Evolutionary conservation across 2,797 vertebrate genomes (phyloP).

Genomic region (Enteromius anoplus): DNA sequence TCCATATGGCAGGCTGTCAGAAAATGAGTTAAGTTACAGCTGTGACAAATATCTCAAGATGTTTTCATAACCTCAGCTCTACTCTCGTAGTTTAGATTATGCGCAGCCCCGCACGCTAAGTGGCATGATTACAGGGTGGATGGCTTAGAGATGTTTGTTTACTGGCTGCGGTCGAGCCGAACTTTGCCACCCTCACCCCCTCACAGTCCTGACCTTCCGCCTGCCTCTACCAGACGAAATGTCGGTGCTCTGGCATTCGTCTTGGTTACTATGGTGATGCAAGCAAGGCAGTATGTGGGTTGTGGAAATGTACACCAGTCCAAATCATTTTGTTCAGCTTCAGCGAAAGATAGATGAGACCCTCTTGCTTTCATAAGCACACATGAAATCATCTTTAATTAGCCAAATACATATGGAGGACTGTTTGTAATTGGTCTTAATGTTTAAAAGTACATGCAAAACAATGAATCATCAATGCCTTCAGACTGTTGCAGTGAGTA

Average conservation of each 20-base stretch:
- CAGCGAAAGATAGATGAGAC: conserved; percentile 22
- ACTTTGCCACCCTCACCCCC: conserved; percentile 32
- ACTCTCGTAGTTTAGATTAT: conserved; percentile 16
- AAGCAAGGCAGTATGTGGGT: conserved; percentile 53
- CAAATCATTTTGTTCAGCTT: conserved; percentile 31
- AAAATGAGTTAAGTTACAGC: conserved; percentile 41
- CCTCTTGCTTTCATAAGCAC: conserved; percentile 16
- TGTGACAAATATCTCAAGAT: conserved; percentile 43
- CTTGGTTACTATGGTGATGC: conserved; percentile 65
- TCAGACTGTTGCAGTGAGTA: conserved; percentile 2
- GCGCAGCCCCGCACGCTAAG: conserved; percentile 11
- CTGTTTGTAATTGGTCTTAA: conserved; percentile 2
- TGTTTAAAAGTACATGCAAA: not conserved
- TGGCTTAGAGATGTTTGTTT: conserved; percentile 40
- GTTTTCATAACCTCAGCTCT: conserved; percentile 46
- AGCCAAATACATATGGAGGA: not conserved
- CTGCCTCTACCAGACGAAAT: conserved; percentile 51
- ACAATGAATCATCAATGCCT: not conserved
- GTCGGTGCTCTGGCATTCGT: conserved; percentile 46
- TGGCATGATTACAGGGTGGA: conserved; percentile 13
- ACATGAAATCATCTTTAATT: conserved; percentile 6
- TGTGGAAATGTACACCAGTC: conserved; percentile 45
- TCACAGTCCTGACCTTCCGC: conserved; percentile 51
- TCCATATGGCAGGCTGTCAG: conserved; percentile 52
- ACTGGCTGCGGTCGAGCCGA: not conserved